Conservation (phyloP, 2,797 vertebrate species). For the Xyrichtys novacula region DNA sequence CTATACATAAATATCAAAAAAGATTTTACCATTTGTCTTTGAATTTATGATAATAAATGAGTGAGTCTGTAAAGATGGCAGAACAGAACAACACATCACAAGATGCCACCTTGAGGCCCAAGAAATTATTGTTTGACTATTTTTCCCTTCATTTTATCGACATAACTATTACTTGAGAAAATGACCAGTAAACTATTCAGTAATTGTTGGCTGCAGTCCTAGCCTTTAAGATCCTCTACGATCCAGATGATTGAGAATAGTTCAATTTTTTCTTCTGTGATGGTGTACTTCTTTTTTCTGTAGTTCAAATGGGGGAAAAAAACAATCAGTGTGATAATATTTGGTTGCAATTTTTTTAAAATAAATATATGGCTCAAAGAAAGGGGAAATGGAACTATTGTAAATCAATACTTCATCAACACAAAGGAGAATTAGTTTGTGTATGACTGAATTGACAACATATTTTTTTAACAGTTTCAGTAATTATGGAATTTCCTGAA, state of each 20-base stretch:
- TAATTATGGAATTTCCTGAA: too few relatives aligned
- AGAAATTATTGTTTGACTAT: not conserved
- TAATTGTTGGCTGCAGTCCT: not conserved
- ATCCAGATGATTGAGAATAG: not conserved
- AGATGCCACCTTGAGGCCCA: not conserved
- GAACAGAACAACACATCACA: not conserved
- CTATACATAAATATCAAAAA: not conserved
- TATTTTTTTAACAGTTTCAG: too few relatives aligned
- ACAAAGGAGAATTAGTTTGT: too few relatives aligned
- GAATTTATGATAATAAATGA: not conserved
- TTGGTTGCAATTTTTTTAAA: too few relatives aligned
- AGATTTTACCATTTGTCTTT: not conserved
- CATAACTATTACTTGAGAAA: not conserved
- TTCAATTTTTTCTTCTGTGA: not conserved
- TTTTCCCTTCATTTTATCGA: slow-evolving; percentile 1
- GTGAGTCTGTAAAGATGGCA: not conserved
- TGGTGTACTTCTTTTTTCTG: not conserved
- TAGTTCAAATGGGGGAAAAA: not conserved
- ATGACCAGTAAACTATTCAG: not conserved
- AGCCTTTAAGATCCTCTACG: not conserved
- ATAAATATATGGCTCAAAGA: too few relatives aligned
- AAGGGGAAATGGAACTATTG: too few relatives aligned
- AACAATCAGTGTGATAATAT: not conserved
- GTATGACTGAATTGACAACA: too few relatives aligned
- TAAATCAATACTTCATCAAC: too few relatives aligned